Conservation (phyloP, 2,113 vertebrate genomes). For the Aptenodytes forsteri region DNA sequence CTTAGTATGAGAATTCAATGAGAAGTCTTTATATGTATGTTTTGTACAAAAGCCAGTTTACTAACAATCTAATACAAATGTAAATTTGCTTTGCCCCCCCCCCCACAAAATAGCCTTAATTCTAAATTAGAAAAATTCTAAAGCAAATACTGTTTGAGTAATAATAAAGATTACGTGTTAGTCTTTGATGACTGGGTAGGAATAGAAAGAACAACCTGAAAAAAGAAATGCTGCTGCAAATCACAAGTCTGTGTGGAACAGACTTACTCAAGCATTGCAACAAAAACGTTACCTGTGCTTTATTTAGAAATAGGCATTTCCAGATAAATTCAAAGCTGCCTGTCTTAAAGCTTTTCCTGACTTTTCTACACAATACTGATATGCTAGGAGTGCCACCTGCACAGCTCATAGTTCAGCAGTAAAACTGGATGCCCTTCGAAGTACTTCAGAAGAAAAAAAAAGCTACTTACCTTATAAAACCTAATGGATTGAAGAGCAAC, state of each 20-base stretch:
- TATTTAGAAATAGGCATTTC: slow-evolving; percentile 7
- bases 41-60: background rate
- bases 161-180: background rate
- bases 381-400: background rate
- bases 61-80: background rate
- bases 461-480: slow-evolving; percentile 25
- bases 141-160: background rate
- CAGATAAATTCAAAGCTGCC: background rate
- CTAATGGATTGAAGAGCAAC: slow-evolving; percentile 61
- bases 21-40: background rate
- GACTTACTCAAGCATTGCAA: background rate
- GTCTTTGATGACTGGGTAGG: background rate
- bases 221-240: background rate
- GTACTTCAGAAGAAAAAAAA: background rate
- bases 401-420: background rate
- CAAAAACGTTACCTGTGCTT: background rate
- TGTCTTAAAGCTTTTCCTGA: background rate
- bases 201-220: background rate
- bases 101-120: background rate
- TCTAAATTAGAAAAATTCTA: background rate
- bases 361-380: background rate
- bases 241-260: background rate
- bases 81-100: background rate
- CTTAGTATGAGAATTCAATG: background rate
- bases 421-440: slow-evolving; percentile 47